Conservation (phyloP, 2,797 vertebrate species). For the Sebastes alutus region DNA sequence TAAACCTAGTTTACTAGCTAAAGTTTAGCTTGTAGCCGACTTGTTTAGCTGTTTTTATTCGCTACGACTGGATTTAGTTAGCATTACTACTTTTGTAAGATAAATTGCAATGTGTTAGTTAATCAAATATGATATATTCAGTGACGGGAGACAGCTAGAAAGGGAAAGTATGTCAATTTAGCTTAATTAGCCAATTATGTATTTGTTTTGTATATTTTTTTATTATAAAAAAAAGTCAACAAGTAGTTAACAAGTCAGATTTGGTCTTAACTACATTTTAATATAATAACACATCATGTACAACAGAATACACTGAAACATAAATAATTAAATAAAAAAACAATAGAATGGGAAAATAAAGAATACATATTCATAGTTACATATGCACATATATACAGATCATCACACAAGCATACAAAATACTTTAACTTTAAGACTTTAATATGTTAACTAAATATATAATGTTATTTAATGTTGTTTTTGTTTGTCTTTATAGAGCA, state of each 20-base stretch:
- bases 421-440: too few species aligned
- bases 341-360: too few species aligned
- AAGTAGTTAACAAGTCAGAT: neutral
- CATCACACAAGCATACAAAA: too few species aligned
- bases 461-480: neutral
- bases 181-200: neutral
- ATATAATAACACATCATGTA: too few species aligned
- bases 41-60: neutral
- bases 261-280: neutral
- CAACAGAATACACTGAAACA: too few species aligned
- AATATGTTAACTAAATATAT: neutral
- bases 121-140: neutral
- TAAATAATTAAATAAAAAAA: too few species aligned
- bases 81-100: neutral
- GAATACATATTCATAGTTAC: too few species aligned
- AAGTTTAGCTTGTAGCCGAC: neutral
- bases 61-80: neutral
- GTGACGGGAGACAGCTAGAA: neutral
- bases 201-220: neutral
- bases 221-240: neutral
- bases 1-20: neutral
- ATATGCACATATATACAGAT: too few species aligned
- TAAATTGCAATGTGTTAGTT: neutral
- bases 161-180: neutral
- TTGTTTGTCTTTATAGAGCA: neutral